Base-by-base conservation (phyloP, 2,888 invertebrate genomes). In the Drosophila lacicola region DNA sequence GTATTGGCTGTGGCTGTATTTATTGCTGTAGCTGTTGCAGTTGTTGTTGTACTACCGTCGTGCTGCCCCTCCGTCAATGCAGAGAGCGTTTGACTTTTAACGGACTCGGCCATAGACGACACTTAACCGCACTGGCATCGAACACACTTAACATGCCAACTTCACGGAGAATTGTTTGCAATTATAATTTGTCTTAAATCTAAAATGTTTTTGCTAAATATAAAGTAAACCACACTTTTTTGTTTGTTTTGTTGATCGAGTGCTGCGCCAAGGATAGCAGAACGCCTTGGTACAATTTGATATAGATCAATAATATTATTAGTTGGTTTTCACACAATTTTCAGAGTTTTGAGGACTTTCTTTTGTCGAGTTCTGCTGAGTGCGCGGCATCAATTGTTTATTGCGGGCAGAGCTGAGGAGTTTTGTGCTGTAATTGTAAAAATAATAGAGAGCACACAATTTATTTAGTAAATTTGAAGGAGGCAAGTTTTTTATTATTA, bases 61-160 rank as follows among this genome's bases (percentile, higher is more conserved):
- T 91, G 90, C 90, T 92, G 93, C 93, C 92, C 95, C 94, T 95
- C 95, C 94, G 95, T 94, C 94, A 94, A 94, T 94, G 94, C 95
- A 94, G 95, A 94, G 95, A 94, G 95, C 94, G 94, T 94, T 94
- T 95, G 94, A 94, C 94, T 94, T 94, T 94, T 95, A 95, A 95
- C 95, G 95, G 96, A 96, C 95, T 96, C 96, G 96, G 96, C 96
- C 96, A 96, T 96, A 96, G 96, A 96, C 96, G 95, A 95, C 95
- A 95, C 95, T 95, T 95, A 94, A 94, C 93, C 95, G 94, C 94
- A 95, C 94, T 94, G 94, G 88, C 85, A 89, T 90, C 90, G 83
- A 91, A 90, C 90, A 90, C 92, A 91, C 92, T 91, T 89, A 93
- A 92, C 92, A 93, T 93, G 91, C 93, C 92, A 91, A 77, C 83